Percentiles rank a stretch among this genome's conserved stretches.
These are phyloP conservation scores for Nannoperca australis DNA, from an alignment of 2,797 vertebrate genomes.

Conservation along the genomic window DNA sequence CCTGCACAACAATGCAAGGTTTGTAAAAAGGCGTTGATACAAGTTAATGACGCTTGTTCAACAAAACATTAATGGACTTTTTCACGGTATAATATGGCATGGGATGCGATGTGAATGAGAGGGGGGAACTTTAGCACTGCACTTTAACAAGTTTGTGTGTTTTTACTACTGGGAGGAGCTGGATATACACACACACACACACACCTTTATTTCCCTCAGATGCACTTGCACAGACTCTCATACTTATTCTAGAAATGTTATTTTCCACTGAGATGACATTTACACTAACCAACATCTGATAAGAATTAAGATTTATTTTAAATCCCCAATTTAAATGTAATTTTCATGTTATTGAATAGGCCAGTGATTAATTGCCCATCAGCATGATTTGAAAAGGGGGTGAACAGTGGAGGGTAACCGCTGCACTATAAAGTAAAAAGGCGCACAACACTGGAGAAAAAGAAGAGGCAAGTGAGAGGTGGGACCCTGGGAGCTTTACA, in stretches of 20 bases:
- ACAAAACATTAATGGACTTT: conserved; percentile 98
- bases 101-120: conserved; percentile 78
- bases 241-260: conserved; percentile 4
- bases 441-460: conserved; percentile 40
- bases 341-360: conserved; percentile 68
- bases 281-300: not conserved
- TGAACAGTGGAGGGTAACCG: conserved; percentile 68
- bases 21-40: conserved; percentile 98
- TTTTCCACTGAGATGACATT: conserved; percentile 20
- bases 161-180: conserved; percentile 75
- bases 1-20: conserved; percentile 93
- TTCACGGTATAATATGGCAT: conserved; percentile 95
- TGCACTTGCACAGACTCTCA: conserved; percentile 7
- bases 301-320: conserved; percentile 2
- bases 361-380: conserved; percentile 80
- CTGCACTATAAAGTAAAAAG: conserved; percentile 61
- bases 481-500: conserved; percentile 53
- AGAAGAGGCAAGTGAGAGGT: conserved; percentile 42
- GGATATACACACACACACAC: conserved; percentile 15
- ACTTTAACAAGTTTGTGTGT: conserved; percentile 81
- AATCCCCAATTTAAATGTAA: conserved; percentile 47
- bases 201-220: not conserved
- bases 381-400: conserved; percentile 65
- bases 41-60: conserved; percentile 98
- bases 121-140: conserved; percentile 63